Base-by-base conservation (phyloP, 2,888 invertebrate genomes). In the Lysandra bellargus region DNA sequence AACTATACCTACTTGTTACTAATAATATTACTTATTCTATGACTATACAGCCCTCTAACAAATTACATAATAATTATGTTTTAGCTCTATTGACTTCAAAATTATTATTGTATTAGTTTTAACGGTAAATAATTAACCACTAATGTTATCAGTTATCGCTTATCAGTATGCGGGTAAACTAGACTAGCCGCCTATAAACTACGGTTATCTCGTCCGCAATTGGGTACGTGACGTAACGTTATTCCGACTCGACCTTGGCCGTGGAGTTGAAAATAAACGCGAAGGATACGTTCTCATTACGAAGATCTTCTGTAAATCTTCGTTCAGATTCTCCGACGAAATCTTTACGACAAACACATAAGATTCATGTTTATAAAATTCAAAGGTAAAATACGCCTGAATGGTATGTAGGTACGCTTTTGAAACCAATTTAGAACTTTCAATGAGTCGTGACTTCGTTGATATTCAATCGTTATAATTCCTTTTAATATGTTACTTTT, bases 201-300 rank as follows among this genome's bases (percentile, higher is more conserved):
- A 3, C 49, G 40, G 44, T 7, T 78, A 33, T 33, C 44, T 17
- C 6, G 57, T 40, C 30, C 57, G 37, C 37, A 78, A 77, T 64
- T 53, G 60, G 17, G 37, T 7, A 9, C 40, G 49, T 82, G 79
- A 82, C 82, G 82, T 82, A 84, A 83, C 72, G 57, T 73, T 76
- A 61, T 81, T 80, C 82, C 80, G 83, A 83, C 85, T 85, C 81
- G 84, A 78, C 86, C 86, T 87, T 88, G 86, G 84, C 85, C 83
- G 81, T 84, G 82, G 78, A 80, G 69, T 82, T 83, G 73, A 84
- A 85, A 86, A 85, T 87, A 87, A 81, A 80, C 79, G 80, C 75
- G 40, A 78, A 76, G 80, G 79, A 77, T 53, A 23, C 69, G 78
- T 75, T 79, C 69, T 80, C 78, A 78, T 75, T 79, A 69, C 72